A percentile compares a stretch with the other conserved stretches of the same genome.
These are phyloP conservation scores for Heteronetta atricapilla DNA, from an alignment of 2,113 vertebrate genomes.

Conservation along the genomic window DNA sequence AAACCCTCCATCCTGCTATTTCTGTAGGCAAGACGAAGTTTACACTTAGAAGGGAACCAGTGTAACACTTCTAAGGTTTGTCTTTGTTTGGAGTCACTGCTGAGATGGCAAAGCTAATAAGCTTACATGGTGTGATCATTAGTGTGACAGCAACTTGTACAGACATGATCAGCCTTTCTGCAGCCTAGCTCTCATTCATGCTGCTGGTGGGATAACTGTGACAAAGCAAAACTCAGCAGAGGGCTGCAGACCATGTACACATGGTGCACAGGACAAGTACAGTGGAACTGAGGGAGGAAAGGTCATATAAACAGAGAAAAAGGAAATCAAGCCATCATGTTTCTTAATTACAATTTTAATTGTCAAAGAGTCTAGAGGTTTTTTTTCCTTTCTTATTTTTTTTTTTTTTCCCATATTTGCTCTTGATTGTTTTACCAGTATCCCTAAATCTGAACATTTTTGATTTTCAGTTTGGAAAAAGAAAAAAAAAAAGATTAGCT, in stretches of 20 bases:
- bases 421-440: background rate
- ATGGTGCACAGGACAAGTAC: background rate
- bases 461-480: background rate
- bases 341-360: background rate
- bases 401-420: background rate
- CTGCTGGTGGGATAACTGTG: background rate
- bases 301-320: background rate
- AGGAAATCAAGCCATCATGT: background rate
- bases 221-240: background rate
- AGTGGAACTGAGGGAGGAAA: background rate
- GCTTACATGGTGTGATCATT: conserved; percentile 22
- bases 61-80: background rate
- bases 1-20: background rate
- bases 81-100: conserved; percentile 3
- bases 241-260: background rate
- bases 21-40: background rate
- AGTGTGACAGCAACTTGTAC: background rate
- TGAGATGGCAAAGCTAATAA: conserved; percentile 13
- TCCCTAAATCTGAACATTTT: background rate
- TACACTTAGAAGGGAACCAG: background rate
- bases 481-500: background rate
- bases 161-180: conserved; percentile 20
- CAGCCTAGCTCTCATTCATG: background rate
- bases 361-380: background rate
- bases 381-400: background rate